Evolutionary conservation across 30 jellyfish, hydroid and myxozoan genomes (phyloP), one percentile per base, ranked within the genome.

Genomic region (Aurelia coerulea): DNA sequence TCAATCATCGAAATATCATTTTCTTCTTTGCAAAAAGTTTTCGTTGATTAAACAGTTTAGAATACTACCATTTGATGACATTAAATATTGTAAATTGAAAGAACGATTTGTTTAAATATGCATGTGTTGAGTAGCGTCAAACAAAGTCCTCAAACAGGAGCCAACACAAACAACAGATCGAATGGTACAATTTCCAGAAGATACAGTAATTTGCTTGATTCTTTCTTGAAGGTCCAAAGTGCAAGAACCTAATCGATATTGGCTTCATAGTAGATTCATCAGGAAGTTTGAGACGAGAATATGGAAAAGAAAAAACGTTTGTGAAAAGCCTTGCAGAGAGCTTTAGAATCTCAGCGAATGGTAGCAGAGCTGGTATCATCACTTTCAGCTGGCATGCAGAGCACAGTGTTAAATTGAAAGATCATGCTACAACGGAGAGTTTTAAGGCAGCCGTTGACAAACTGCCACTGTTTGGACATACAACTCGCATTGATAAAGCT

Each of bases 401-500:
- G 85, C 90, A 18, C 80, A 91, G 93, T 52, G 73, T 91, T 79
- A 73, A 79, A 41, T 56, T 91, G 75, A 34, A 42, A 17, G 93
- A 84, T 54, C 81, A 78, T 74, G 54, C 73, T 10, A 80, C 58
- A 42, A 50, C 78, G 33, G 49, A 41, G 39, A 73, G 70, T 51
- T 91, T 91, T 80, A 73, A 86, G 62, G 84, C 52, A 62, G 96
- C 96, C 10, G 98, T 91, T 5, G 96, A 91, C 88, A 59, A 71
- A 41, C 59, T 91, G 33, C 96, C 98, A 42, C 81, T 91, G 52
- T 63, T 91, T 83, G 96, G 96, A 5, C 67, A 68, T 52, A 91
- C 98, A 60, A 91, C 98, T 15, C 79, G 98, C 79, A 91, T 91
- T 51, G 98, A 91, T 88, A 91, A 81, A 77, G 97, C 95, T 54